A percentile compares a stretch with the other conserved stretches of the same genome.
phyloP scores from a whole-genome alignment of 2,113 vertebrate genomes.

The Nycticebus coucang region DNA sequence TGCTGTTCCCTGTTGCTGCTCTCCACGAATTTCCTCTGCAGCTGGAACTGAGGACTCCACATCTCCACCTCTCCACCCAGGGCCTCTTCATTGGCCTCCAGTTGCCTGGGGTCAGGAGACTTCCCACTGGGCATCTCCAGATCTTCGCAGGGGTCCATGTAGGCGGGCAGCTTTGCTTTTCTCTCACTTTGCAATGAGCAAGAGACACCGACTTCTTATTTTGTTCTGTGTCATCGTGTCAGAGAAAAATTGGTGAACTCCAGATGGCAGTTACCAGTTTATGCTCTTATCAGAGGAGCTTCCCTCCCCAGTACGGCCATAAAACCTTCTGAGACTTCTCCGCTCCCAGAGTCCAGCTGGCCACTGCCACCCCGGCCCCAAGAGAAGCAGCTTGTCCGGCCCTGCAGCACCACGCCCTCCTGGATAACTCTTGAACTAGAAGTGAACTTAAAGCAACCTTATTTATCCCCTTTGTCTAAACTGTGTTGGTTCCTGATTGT shows the following conservation, averaged over 20 bases:
- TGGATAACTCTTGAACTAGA: neutral
- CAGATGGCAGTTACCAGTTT: fast-evolving
- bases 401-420: too few species aligned
- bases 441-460: neutral
- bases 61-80: neutral
- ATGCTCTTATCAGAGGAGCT: neutral
- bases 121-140: constrained; percentile 68
- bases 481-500: neutral
- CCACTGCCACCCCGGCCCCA: neutral
- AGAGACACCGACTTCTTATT: neutral
- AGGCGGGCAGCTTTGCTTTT: neutral
- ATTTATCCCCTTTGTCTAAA: neutral
- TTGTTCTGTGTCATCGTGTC: neutral
- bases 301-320: neutral
- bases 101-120: neutral
- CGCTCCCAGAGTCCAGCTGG: neutral
- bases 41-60: constrained; percentile 69
- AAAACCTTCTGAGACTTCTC: neutral
- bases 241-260: neutral
- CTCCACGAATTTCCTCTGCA: constrained; percentile 70
- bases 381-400: neutral
- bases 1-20: constrained; percentile 84
- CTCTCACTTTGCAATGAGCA: neutral
- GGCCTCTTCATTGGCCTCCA: neutral
- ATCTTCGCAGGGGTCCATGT: constrained; percentile 64